These are phyloP conservation scores for Rana temporaria DNA, from an alignment of 2,113 vertebrate species.

Conservation along the genomic window DNA sequence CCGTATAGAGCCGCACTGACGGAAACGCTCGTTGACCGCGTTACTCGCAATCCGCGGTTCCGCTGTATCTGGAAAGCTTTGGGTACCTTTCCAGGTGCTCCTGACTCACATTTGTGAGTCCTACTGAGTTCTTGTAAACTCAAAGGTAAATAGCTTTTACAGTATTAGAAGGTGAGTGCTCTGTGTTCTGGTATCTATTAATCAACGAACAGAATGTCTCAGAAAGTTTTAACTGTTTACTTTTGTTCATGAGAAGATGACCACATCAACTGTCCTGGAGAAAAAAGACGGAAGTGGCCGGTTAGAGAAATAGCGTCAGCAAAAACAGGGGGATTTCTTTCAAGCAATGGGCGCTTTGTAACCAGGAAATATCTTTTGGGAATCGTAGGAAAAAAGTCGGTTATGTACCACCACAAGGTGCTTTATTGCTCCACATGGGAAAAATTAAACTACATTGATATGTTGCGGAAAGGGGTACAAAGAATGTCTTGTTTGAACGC, in stretches of 20 bases:
- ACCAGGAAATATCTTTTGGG: constrained; percentile 18
- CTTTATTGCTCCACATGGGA: too few species aligned
- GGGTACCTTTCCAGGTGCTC: too few species aligned
- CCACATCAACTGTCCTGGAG: constrained; percentile 4
- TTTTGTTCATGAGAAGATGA: background rate
- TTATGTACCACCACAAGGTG: background rate
- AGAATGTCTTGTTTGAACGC: too few species aligned
- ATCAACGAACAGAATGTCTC: background rate
- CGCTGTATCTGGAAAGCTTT: too few species aligned
- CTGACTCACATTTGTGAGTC: too few species aligned
- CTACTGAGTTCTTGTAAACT: too few species aligned
- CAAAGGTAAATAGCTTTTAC: background rate
- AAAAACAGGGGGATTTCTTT: constrained; percentile 33
- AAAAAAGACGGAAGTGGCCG: constrained; percentile 45
- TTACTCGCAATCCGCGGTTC: too few species aligned
- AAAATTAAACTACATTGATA: too few species aligned
- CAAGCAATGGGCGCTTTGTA: constrained; percentile 28
- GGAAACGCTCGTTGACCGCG: too few species aligned
- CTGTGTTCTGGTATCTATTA: too few species aligned
- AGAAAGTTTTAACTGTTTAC: constrained; percentile 10
- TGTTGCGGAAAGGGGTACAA: too few species aligned
- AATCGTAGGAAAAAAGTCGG: background rate
- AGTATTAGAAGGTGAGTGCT: background rate
- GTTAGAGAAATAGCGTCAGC: constrained; percentile 24
- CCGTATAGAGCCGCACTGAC: too few species aligned